A percentile compares a stretch with the other conserved stretches of the same genome.
phyloP scores from a whole-genome alignment of 2,797 vertebrate species.

The Pantherophis vulpinus region DNA sequence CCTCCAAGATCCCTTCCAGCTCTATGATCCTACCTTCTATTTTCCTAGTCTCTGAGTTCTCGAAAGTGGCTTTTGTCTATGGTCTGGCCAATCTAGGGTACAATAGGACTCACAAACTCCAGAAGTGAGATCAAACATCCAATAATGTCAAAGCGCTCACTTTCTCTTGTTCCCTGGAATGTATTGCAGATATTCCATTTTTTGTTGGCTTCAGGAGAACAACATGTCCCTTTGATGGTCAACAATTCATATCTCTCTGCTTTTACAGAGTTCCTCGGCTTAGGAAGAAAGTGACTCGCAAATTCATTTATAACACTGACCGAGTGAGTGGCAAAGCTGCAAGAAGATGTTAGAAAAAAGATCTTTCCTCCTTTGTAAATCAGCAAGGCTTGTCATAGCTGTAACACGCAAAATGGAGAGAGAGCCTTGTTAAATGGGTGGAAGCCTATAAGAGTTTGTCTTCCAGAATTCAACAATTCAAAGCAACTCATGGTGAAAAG shows the following conservation, averaged over 20 bases:
- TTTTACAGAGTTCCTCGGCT: not conserved
- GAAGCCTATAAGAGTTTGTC: no score
- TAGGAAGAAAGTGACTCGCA: not conserved
- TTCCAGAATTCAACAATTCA: not conserved
- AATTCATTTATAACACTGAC: not conserved
- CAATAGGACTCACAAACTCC: conserved; percentile 35
- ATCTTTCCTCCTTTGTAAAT: not conserved
- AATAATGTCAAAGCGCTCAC: not conserved
- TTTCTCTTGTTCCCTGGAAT: conserved; percentile 3
- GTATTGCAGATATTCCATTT: conserved; percentile 20
- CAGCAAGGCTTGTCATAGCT: not conserved
- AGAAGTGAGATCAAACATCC: not conserved
- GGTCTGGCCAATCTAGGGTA: conserved; percentile 25
- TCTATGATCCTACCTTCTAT: not conserved
- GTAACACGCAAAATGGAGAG: not conserved
- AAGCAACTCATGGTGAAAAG: not conserved
- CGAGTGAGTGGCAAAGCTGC: not conserved
- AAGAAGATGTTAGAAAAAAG: not conserved
- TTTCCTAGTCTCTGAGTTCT: conserved; percentile 57
- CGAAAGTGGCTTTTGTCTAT: conserved; percentile 33
- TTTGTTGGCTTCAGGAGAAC: not conserved
- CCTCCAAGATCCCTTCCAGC: no score
- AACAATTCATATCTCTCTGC: not conserved
- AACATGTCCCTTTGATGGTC: not conserved
- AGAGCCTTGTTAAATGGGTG: not conserved